Percentiles rank a stretch among this genome's conserved stretches.
phyloP scores from a whole-genome alignment of 2,888 invertebrate species.

The Troides oblongomaculatus region DNA sequence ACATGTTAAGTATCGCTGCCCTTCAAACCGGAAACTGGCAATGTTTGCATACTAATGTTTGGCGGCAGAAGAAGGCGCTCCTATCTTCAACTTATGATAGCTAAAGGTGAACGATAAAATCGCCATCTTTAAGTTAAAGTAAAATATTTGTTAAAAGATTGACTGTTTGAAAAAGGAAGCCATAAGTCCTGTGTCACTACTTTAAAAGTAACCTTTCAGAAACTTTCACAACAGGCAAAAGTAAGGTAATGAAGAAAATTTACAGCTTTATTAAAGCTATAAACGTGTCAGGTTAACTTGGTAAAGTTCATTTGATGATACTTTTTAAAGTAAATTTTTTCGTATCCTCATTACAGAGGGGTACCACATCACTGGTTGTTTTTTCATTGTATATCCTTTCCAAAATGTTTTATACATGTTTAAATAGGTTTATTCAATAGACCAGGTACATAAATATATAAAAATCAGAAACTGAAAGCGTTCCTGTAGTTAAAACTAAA shows the following conservation, averaged over 20 bases:
- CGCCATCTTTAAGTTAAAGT: too few relatives aligned
- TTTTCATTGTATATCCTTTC: background rate
- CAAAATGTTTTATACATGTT: background rate
- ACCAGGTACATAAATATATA: too few relatives aligned
- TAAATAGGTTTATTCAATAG: background rate
- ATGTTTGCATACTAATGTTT: too few relatives aligned
- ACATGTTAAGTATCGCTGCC: too few relatives aligned
- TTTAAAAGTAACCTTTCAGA: conserved; percentile 1
- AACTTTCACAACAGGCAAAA: background rate
- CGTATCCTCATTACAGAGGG: conserved; percentile 14
- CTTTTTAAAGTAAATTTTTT: conserved; percentile 22
- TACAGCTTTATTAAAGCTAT: conserved; percentile 21
- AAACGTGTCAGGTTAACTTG: conserved; percentile 20
- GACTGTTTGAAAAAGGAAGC: background rate
- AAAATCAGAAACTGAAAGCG: too few relatives aligned
- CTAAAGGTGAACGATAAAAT: too few relatives aligned
- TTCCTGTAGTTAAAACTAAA: too few relatives aligned
- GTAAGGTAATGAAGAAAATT: conserved; percentile 11
- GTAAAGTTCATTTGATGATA: conserved; percentile 17
- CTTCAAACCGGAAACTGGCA: too few relatives aligned
- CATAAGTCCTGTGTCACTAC: background rate
- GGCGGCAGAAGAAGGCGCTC: too few relatives aligned
- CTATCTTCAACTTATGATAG: too few relatives aligned
- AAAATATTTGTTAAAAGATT: too few relatives aligned
- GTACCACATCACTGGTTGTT: background rate